Evolutionary conservation across 2,797 vertebrate genomes (phyloP).

Genomic region (Aeoliscus strigatus): DNA sequence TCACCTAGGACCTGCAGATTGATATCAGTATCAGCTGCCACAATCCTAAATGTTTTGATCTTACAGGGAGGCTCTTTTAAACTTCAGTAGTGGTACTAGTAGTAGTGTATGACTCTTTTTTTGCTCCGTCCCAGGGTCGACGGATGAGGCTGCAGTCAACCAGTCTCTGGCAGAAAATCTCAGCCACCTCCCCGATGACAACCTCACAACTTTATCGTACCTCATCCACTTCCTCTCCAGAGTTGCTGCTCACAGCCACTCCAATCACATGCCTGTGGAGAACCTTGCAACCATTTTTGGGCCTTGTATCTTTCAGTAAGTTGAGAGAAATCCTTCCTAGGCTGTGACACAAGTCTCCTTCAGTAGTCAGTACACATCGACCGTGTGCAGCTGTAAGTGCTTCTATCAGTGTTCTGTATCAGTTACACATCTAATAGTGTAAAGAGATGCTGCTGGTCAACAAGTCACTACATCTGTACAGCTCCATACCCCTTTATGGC

Average conservation of each 20-base stretch:
- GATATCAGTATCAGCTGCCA: too few relatives aligned
- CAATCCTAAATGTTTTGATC: too few relatives aligned
- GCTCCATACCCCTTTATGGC: too few relatives aligned
- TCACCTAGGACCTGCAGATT: too few relatives aligned
- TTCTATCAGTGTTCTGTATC: neutral
- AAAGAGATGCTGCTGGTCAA: neutral
- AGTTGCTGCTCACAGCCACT: conserved; percentile 70
- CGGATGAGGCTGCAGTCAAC: conserved; percentile 45
- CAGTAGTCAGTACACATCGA: too few relatives aligned
- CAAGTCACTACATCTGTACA: too few relatives aligned
- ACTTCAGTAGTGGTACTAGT: too few relatives aligned
- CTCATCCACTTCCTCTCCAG: conserved; percentile 76
- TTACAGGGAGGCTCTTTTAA: too few relatives aligned
- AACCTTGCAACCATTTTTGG: conserved; percentile 79
- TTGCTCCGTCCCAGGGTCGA: conserved; percentile 29
- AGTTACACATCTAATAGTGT: conserved; percentile 1
- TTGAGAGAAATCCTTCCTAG: too few relatives aligned
- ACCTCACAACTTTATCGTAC: conserved; percentile 70
- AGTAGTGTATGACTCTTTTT: neutral
- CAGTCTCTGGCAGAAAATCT: conserved; percentile 62
- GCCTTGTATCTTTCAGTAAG: conserved; percentile 80
- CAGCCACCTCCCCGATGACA: conserved; percentile 63
- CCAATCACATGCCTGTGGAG: conserved; percentile 80
- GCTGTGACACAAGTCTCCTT: conserved; percentile 1
- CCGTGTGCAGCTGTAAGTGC: too few relatives aligned